These are phyloP conservation scores for Nycticryphes semicollaris DNA, from an alignment of 2,113 vertebrate genomes.

Conservation along the genomic window DNA sequence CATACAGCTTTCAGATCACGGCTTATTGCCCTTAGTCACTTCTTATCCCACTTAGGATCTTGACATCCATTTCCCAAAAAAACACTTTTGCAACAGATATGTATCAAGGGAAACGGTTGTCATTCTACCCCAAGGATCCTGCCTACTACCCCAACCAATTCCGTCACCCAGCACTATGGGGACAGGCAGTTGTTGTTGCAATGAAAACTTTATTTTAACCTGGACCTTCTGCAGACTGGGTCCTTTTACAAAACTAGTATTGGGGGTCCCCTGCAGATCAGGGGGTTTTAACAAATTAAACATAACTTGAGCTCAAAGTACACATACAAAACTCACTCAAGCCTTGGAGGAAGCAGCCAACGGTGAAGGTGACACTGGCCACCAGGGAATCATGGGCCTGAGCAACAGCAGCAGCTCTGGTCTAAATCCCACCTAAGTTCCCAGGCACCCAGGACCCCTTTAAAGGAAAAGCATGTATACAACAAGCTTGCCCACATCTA, in stretches of 20 bases:
- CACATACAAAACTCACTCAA: background rate
- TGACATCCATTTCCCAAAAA: background rate
- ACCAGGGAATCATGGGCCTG: rapidly evolving
- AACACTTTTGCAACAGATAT: background rate
- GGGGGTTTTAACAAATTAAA: background rate
- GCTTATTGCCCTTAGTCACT: background rate
- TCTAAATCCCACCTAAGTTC: background rate
- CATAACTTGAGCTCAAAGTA: background rate
- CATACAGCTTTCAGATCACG: background rate
- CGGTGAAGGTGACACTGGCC: rapidly evolving
- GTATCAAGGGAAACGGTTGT: background rate
- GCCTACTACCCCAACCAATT: background rate
- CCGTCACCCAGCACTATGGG: rapidly evolving
- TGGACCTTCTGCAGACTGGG: background rate
- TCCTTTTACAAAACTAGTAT: background rate
- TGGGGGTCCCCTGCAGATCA: background rate
- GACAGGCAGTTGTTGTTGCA: background rate
- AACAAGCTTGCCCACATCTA: background rate
- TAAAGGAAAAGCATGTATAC: background rate
- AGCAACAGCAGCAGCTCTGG: background rate
- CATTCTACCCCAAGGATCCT: background rate
- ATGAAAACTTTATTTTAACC: background rate
- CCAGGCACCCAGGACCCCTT: background rate
- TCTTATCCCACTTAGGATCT: background rate
- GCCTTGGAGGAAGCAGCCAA: background rate